These are phyloP conservation scores for Tinamus major DNA, from an alignment of 2,797 vertebrate genomes.

Conservation along the genomic window DNA sequence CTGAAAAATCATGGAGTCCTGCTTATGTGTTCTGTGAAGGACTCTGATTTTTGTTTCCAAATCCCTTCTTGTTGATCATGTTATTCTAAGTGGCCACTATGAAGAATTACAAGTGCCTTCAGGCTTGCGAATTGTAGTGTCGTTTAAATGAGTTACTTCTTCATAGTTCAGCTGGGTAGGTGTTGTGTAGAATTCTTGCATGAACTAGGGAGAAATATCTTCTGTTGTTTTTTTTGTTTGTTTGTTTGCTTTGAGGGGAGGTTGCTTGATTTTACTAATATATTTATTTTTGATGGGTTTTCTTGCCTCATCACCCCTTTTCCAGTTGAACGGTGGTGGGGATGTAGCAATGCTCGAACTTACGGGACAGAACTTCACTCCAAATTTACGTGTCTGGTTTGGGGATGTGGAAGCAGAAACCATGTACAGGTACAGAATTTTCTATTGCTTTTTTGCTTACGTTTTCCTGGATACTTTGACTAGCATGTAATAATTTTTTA, in stretches of 20 bases:
- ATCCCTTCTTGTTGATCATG: background rate
- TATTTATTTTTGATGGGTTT: background rate
- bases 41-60: background rate
- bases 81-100: background rate
- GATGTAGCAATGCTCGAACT: constrained; percentile 99
- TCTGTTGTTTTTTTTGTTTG: background rate
- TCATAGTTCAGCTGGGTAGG: background rate
- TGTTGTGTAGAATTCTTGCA: background rate
- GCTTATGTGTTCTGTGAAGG: background rate
- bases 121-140: background rate
- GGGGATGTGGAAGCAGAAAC: constrained; percentile 99
- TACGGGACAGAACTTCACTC: constrained; percentile 99
- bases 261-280: background rate
- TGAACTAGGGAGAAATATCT: background rate
- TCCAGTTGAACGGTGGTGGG: constrained; percentile 94
- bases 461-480: background rate
- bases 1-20: background rate
- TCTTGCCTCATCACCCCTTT: background rate
- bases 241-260: background rate
- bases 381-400: constrained; percentile 98
- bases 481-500: background rate
- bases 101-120: background rate
- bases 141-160: background rate
- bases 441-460: background rate
- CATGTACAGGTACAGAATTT: constrained; percentile 92